These are phyloP conservation scores for Metellina segmentata DNA, from an alignment of 2,888 invertebrate genomes.

Conservation along the genomic window DNA sequence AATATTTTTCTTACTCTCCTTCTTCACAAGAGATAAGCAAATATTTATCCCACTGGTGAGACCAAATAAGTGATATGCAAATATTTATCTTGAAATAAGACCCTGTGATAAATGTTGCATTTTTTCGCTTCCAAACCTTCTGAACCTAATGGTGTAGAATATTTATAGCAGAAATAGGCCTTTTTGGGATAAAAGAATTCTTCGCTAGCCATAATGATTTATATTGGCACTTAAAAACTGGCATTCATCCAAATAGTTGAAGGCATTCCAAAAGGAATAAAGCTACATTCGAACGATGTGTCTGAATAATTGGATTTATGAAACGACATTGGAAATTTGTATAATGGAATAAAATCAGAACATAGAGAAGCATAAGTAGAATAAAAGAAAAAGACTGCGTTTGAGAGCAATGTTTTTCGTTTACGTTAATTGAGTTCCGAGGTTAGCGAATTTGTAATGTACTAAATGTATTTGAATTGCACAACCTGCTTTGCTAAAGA, in stretches of 20 bases:
- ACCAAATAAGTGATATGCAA: neutral
- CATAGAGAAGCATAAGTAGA: neutral
- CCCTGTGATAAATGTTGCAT: neutral
- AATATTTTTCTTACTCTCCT: neutral
- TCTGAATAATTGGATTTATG: slow-evolving; percentile 1
- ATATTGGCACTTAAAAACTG: neutral
- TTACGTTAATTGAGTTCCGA: neutral
- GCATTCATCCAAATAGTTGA: neutral
- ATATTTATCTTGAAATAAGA: neutral
- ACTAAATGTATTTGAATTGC: neutral
- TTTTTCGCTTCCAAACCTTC: neutral
- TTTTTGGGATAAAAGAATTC: neutral
- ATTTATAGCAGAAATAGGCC: neutral
- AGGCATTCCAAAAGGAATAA: neutral
- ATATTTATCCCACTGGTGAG: neutral
- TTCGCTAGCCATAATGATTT: neutral
- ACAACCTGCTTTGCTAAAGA: neutral
- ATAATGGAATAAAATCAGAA: neutral
- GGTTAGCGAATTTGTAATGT: neutral
- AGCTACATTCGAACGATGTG: neutral
- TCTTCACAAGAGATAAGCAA: neutral
- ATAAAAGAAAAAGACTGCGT: neutral
- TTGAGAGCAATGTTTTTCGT: neutral
- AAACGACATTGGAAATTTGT: neutral
- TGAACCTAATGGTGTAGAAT: neutral